Evolutionary conservation across 2,888 invertebrate species (phyloP).

Genomic region (Drosophila formosana): DNA sequence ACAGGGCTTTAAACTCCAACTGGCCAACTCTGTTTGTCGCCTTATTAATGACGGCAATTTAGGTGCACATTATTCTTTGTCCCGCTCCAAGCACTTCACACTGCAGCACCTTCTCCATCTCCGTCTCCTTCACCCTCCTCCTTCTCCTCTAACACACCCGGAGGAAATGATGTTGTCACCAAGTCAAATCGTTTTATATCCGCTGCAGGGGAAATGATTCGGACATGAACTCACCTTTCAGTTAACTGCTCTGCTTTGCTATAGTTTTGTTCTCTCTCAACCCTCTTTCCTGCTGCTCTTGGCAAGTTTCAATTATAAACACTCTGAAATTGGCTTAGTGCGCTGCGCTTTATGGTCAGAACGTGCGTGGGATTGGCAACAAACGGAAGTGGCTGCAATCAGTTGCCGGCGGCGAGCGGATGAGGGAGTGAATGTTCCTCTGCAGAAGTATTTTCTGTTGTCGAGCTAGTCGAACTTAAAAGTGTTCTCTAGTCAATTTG

Average conservation of each 20-base stretch:
- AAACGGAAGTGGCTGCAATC: slow-evolving; percentile 49
- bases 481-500: background rate
- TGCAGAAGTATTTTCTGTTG: background rate
- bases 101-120: slow-evolving; percentile 2
- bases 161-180: slow-evolving; percentile 72
- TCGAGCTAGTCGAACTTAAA: background rate
- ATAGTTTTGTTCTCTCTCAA: background rate
- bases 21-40: slow-evolving; percentile 31
- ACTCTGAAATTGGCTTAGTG: slow-evolving; percentile 61
- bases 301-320: slow-evolving; percentile 67
- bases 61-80: slow-evolving; percentile 45
- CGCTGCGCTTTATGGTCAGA: slow-evolving; percentile 54
- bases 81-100: slow-evolving; percentile 19
- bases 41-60: slow-evolving; percentile 56
- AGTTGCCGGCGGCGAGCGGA: background rate
- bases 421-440: background rate
- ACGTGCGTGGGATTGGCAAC: slow-evolving; percentile 58
- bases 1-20: slow-evolving; percentile 20
- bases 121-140: no score
- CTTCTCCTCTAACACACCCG: slow-evolving; percentile 7
- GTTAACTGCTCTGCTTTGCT: slow-evolving; percentile 21
- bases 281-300: slow-evolving; percentile 1
- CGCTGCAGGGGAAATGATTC: slow-evolving; percentile 52
- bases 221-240: slow-evolving; percentile 37
- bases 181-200: slow-evolving; percentile 69